These are phyloP conservation scores for Molorchus minor DNA, from an alignment of 2,888 invertebrate species.

Conservation along the genomic window DNA sequence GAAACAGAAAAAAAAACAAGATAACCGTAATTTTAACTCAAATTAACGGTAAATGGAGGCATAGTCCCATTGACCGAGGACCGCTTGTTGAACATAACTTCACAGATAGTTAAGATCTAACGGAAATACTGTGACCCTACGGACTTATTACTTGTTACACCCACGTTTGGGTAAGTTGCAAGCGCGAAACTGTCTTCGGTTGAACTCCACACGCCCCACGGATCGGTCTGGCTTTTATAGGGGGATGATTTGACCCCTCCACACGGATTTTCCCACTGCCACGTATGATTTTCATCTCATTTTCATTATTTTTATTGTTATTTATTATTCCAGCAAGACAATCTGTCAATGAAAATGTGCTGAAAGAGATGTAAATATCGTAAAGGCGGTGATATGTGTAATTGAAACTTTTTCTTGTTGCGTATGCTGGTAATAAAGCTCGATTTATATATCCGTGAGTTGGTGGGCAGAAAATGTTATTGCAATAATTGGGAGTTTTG, in stretches of 20 bases:
- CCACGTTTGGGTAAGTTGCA: conserved; percentile 16
- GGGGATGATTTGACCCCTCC: conserved; percentile 25
- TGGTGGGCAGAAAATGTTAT: background rate
- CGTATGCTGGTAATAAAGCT: background rate
- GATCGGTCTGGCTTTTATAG: conserved; percentile 35
- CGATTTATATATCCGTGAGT: background rate
- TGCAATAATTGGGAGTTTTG: too few relatives aligned
- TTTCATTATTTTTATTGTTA: conserved; percentile 20
- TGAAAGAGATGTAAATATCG: conserved; percentile 4
- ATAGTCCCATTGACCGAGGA: conserved; percentile 1
- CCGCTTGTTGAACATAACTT: conserved; percentile 10
- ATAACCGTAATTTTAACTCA: conserved; percentile 63
- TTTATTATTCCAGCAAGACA: conserved; percentile 19
- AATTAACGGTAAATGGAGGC: conserved; percentile 38
- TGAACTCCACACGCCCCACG: conserved; percentile 29
- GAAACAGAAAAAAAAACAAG: conserved; percentile 67
- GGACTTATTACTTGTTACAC: conserved; percentile 21
- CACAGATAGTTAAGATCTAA: conserved; percentile 17
- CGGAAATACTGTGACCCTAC: conserved; percentile 7
- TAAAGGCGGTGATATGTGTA: conserved; percentile 11
- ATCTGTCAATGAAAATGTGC: conserved; percentile 11
- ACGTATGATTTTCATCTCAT: conserved; percentile 23
- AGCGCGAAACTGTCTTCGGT: conserved; percentile 29
- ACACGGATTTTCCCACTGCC: conserved; percentile 23
- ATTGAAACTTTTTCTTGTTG: background rate